Evolutionary conservation across 2,113 vertebrate species (phyloP).

Genomic region (Gobius niger): DNA sequence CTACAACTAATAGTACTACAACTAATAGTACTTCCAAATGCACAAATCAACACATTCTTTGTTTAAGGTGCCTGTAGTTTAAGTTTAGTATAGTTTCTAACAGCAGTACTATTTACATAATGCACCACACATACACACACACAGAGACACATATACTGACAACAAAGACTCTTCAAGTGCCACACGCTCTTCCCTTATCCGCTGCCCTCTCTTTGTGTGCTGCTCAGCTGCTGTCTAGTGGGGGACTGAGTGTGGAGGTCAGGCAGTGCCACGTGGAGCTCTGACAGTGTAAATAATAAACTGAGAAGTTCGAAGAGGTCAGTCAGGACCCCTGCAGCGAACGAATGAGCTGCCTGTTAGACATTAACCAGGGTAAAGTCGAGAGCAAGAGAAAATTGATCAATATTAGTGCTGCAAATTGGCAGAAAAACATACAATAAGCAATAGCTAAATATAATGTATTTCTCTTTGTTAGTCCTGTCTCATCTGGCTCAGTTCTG

Average conservation of each 20-base stretch:
- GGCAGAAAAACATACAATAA: no score
- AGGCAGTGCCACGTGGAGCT: slow-evolving; percentile 35
- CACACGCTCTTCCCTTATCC: slow-evolving; percentile 8
- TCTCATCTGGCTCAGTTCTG: no score
- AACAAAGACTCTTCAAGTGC: slow-evolving; percentile 56
- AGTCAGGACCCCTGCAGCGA: slow-evolving; percentile 48
- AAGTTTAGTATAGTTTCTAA: no score
- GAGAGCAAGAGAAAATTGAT: slow-evolving; percentile 1
- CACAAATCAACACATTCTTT: no score
- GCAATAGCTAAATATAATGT: no score
- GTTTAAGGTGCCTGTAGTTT: no score
- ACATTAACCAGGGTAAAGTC: slow-evolving; percentile 38
- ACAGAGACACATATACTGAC: slow-evolving; percentile 49
- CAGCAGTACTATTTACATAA: no score
- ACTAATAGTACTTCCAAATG: no score
- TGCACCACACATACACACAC: background rate
- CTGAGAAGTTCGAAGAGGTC: slow-evolving; percentile 51
- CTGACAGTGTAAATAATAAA: slow-evolving; percentile 63
- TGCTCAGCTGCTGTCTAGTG: slow-evolving; percentile 31
- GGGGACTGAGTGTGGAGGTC: slow-evolving; percentile 44
- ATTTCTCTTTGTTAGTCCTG: no score
- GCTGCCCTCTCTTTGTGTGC: slow-evolving; percentile 30
- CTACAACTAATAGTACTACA: no score
- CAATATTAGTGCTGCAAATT: background rate
- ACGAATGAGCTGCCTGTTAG: slow-evolving; percentile 60